phyloP scores from a whole-genome alignment of 2,888 invertebrate genomes.

The Xylocampa areola region DNA sequence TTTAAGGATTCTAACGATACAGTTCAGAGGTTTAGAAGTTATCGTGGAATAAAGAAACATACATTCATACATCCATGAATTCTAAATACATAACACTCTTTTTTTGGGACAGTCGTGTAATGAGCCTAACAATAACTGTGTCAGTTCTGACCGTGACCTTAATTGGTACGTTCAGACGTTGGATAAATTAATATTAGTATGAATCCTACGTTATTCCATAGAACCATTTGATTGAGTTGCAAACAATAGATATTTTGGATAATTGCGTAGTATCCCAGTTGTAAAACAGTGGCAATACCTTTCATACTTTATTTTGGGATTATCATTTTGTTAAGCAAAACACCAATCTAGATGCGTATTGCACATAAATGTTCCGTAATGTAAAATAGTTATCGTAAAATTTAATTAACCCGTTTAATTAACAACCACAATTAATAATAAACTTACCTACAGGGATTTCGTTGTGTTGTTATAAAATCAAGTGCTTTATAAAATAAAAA shows the following conservation, averaged over 20 bases:
- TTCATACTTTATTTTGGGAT: slow-evolving; percentile 7
- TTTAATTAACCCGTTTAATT: slow-evolving; percentile 7
- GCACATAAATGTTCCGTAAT: slow-evolving; percentile 7
- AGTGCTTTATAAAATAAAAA: background rate
- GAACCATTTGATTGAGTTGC: slow-evolving; percentile 3
- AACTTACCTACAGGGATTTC: background rate
- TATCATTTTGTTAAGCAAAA: slow-evolving; percentile 13
- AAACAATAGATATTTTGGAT: slow-evolving; percentile 15
- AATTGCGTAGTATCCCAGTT: slow-evolving; percentile 10
- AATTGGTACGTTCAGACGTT: background rate
- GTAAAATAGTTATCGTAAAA: slow-evolving; percentile 14
- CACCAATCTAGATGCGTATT: slow-evolving; percentile 11
- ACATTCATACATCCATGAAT: too few relatives aligned
- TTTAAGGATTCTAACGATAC: too few relatives aligned
- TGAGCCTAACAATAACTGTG: background rate
- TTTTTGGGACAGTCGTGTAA: too few relatives aligned
- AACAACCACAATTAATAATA: slow-evolving; percentile 8
- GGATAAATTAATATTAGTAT: background rate
- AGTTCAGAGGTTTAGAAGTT: too few relatives aligned
- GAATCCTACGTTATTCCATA: slow-evolving; percentile 1
- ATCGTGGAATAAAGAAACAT: too few relatives aligned
- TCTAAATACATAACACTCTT: too few relatives aligned
- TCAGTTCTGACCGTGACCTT: background rate
- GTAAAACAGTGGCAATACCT: background rate
- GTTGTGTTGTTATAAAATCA: background rate